Evolutionary conservation across 2,113 vertebrate species (phyloP).

Genomic region (Ptychochromis oligacanthus): DNA sequence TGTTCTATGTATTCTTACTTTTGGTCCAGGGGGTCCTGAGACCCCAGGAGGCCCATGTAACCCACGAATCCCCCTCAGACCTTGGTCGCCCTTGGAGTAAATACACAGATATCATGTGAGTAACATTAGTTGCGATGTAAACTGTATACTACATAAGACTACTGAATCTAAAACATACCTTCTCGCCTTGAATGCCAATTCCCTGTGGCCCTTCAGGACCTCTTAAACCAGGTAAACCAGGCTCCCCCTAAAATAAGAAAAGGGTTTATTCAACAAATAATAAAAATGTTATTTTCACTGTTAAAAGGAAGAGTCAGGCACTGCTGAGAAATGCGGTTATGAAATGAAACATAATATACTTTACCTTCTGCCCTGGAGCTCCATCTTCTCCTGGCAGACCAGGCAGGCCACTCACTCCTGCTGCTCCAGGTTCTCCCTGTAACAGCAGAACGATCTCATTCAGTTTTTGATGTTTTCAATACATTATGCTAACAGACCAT

Average conservation of each 20-base stretch:
- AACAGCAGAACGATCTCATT: not conserved
- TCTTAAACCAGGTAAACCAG: constrained; percentile 84
- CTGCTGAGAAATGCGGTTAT: not conserved
- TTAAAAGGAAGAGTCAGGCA: not conserved
- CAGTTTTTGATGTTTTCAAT: not conserved
- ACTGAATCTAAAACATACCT: constrained; percentile 71
- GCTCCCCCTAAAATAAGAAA: constrained; percentile 81
- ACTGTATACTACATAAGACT: not conserved
- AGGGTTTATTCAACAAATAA: not conserved
- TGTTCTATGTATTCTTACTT: constrained; percentile 74
- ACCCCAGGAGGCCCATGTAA: constrained; percentile 85
- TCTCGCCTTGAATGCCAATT: constrained; percentile 88
- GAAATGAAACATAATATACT: not conserved
- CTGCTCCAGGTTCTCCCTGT: constrained; percentile 85
- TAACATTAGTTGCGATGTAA: not conserved
- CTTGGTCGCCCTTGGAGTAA: constrained; percentile 86
- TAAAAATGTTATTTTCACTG: no score
- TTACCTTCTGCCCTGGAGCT: constrained; percentile 87
- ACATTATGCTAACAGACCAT: not conserved
- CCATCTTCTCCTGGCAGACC: constrained; percentile 89
- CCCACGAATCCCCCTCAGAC: constrained; percentile 87
- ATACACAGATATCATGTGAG: constrained; percentile 23
- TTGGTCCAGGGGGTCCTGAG: constrained; percentile 86
- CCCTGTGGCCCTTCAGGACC: constrained; percentile 86
- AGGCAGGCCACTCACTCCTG: constrained; percentile 84